phyloP scores from a whole-genome alignment of 2,888 invertebrate genomes.

The Frankliniella fusca region DNA sequence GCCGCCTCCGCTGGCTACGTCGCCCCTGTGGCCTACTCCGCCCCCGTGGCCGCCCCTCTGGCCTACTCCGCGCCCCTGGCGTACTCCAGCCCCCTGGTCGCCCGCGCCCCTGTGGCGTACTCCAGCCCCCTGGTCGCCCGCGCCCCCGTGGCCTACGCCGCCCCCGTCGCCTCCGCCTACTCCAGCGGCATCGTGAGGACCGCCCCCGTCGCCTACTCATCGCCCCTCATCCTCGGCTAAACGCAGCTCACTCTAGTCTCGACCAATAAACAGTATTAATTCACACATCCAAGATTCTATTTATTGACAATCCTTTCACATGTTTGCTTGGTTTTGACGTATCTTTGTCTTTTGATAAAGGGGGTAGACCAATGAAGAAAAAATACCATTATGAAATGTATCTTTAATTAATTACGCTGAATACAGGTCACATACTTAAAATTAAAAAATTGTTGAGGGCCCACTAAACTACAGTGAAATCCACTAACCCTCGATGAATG shows the following conservation, averaged over 20 bases:
- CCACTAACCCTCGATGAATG: too few species aligned
- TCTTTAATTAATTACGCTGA: background rate
- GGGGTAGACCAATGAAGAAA: background rate
- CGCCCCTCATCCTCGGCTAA: background rate
- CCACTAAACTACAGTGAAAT: too few species aligned
- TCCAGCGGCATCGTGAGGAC: background rate
- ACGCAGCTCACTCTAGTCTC: background rate
- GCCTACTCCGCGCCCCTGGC: background rate
- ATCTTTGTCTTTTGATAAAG: too few species aligned
- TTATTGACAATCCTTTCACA: too few species aligned
- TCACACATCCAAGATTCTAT: too few species aligned
- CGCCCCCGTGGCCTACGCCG: background rate
- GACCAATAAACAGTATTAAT: too few species aligned
- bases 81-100: background rate
- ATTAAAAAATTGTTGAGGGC: too few species aligned
- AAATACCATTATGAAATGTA: background rate
- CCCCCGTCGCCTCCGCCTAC: slow-evolving; percentile 7
- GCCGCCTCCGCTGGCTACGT: background rate
- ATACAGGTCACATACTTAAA: background rate
- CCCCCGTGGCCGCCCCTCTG: background rate
- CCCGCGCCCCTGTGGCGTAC: background rate
- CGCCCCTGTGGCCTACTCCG: background rate
- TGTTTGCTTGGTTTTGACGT: too few species aligned
- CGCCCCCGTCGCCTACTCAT: background rate
- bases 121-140: slow-evolving; percentile 1